A percentile compares a stretch with the other conserved stretches of the same genome.
phyloP scores from a whole-genome alignment of 2,113 vertebrate species.

The Crypturellus undulatus region DNA sequence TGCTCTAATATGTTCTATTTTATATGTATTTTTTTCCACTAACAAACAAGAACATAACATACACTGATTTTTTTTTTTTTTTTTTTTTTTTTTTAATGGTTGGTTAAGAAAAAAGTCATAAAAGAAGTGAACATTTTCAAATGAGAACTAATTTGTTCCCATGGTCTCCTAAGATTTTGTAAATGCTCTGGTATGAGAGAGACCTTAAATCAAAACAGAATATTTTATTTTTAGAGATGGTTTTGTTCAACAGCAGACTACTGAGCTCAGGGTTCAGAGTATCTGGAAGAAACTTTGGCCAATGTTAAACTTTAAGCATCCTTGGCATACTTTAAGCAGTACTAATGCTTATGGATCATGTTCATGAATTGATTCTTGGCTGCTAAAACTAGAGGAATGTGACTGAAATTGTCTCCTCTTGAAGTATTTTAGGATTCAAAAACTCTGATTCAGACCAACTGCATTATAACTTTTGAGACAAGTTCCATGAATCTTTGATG shows the following conservation, averaged over 20 bases:
- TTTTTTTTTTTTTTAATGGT: not conserved
- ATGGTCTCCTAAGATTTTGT: not conserved
- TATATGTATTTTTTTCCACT: not conserved
- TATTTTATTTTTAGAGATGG: not conserved
- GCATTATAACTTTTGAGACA: not conserved
- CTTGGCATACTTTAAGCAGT: not conserved
- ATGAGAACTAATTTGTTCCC: not conserved
- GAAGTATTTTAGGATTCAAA: not conserved
- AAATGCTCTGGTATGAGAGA: not conserved
- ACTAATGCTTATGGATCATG: not conserved
- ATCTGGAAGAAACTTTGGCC: not conserved
- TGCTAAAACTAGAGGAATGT: not conserved
- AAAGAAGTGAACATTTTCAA: not conserved
- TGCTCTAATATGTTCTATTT: not conserved
- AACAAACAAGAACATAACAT: not conserved
- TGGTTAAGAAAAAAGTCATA: not conserved
- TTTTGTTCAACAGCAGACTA: not conserved
- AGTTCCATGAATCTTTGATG: accelerated
- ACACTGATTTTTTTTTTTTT: no score
- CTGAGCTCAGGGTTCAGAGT: not conserved
- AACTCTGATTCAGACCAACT: not conserved
- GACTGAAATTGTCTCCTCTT: not conserved
- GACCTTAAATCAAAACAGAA: not conserved
- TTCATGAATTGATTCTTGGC: not conserved
- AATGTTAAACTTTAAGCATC: not conserved